Evolutionary conservation across 2,888 invertebrate genomes (phyloP).

Genomic region (Troilus luridus): DNA sequence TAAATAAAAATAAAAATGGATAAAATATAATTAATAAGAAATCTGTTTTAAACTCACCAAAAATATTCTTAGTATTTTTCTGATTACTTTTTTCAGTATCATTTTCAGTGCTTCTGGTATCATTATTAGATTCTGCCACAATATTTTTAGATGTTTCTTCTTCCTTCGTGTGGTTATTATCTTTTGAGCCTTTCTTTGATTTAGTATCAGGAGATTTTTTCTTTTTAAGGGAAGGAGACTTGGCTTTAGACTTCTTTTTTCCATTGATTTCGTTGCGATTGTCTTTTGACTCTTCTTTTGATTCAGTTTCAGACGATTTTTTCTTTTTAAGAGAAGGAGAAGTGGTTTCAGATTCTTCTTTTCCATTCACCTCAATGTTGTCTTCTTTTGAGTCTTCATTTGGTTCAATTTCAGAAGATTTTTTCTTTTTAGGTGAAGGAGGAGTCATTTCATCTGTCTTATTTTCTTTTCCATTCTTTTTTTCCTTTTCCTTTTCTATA

Average conservation of each 20-base stretch:
- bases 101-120: neutral
- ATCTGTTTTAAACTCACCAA: neutral
- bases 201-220: slow-evolving; percentile 41
- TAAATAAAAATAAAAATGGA: no score
- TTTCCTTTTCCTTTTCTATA: slow-evolving; percentile 59
- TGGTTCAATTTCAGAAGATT: slow-evolving; percentile 6
- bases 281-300: neutral
- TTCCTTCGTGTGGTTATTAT: neutral
- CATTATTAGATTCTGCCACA: neutral
- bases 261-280: neutral
- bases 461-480: slow-evolving; percentile 52
- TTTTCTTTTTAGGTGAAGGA: slow-evolving; percentile 40
- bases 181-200: neutral
- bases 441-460: slow-evolving; percentile 39
- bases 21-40: neutral
- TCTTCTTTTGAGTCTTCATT: neutral
- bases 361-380: neutral
- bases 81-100: slow-evolving; percentile 35
- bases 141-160: neutral
- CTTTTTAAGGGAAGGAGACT: neutral
- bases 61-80: slow-evolving; percentile 49
- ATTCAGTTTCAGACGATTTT: neutral
- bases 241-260: neutral
- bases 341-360: neutral
- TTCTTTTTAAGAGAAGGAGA: slow-evolving; percentile 33